A percentile compares a stretch with the other conserved stretches of the same genome.
phyloP scores from a whole-genome alignment of 1,140 invertebrate species.

The Yoshiicerus persimilis region DNA sequence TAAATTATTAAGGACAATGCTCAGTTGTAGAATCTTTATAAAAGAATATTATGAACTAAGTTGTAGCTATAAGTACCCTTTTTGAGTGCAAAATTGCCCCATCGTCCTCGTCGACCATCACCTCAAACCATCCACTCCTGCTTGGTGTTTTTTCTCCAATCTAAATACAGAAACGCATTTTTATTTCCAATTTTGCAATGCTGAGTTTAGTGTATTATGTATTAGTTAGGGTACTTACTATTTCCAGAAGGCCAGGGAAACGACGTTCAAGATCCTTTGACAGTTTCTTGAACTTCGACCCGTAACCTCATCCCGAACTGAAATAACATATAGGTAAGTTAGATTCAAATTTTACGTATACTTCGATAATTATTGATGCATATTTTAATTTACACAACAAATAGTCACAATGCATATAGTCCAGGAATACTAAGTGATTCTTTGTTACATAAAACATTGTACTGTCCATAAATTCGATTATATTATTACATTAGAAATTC shows the following conservation, averaged over 20 bases:
- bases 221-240: constrained; percentile 18
- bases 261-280: constrained; percentile 32
- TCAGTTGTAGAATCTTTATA: neutral
- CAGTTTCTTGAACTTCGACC: constrained; percentile 41
- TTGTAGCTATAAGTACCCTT: constrained; percentile 27
- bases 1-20: neutral
- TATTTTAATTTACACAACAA: too few relatives aligned
- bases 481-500: neutral
- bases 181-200: neutral
- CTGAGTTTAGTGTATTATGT: neutral
- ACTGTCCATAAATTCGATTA: too few relatives aligned
- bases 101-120: neutral
- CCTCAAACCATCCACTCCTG: constrained; percentile 35
- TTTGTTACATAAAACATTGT: too few relatives aligned
- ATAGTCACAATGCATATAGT: too few relatives aligned
- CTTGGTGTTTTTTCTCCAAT: constrained; percentile 33
- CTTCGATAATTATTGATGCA: too few relatives aligned
- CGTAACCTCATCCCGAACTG: constrained; percentile 45
- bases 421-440: too few relatives aligned
- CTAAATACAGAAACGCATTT: neutral
- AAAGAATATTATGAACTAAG: neutral
- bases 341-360: too few relatives aligned
- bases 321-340: neutral
- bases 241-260: constrained; percentile 26
- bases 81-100: constrained; percentile 44